A percentile compares a stretch with the other conserved stretches of the same genome.
Conservation (phyloP, 2,113 vertebrate species). For the Podarcis muralis region DNA sequence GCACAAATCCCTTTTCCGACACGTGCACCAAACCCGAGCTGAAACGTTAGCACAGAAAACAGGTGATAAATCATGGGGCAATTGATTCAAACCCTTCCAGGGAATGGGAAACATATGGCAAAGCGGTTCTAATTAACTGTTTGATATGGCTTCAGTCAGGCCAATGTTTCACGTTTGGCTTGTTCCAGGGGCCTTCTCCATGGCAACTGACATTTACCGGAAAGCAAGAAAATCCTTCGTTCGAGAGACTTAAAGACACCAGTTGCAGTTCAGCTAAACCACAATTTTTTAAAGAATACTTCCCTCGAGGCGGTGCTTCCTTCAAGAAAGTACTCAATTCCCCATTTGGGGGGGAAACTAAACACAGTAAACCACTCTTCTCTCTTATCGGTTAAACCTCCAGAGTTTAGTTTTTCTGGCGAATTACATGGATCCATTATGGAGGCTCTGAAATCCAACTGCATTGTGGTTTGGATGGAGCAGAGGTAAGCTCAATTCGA, state of each 20-base stretch:
- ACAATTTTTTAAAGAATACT: constrained; percentile 38
- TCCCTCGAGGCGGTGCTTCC: neutral
- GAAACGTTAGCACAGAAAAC: constrained; percentile 63
- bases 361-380: neutral
- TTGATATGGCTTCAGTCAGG: constrained; percentile 54
- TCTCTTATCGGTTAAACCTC: constrained; percentile 8
- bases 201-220: constrained; percentile 74
- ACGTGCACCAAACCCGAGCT: constrained; percentile 58
- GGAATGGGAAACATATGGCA: constrained; percentile 80
- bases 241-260: constrained; percentile 47
- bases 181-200: constrained; percentile 70
- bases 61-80: constrained; percentile 80
- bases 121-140: constrained; percentile 73
- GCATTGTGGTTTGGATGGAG: no score
- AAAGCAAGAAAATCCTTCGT: constrained; percentile 65
- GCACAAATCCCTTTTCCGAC: constrained; percentile 57
- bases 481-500: rapidly evolving
- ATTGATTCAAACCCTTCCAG: constrained; percentile 67
- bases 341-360: constrained; percentile 48
- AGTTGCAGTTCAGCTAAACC: constrained; percentile 46
- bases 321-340: constrained; percentile 33
- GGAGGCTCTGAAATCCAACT: neutral
- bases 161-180: constrained; percentile 69
- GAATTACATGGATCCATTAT: neutral
- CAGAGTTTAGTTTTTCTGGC: neutral